A percentile compares a stretch with the other conserved stretches of the same genome.
These are phyloP conservation scores for Drosophila trapezifrons DNA, from an alignment of 1,140 invertebrate species.

Conservation along the genomic window DNA sequence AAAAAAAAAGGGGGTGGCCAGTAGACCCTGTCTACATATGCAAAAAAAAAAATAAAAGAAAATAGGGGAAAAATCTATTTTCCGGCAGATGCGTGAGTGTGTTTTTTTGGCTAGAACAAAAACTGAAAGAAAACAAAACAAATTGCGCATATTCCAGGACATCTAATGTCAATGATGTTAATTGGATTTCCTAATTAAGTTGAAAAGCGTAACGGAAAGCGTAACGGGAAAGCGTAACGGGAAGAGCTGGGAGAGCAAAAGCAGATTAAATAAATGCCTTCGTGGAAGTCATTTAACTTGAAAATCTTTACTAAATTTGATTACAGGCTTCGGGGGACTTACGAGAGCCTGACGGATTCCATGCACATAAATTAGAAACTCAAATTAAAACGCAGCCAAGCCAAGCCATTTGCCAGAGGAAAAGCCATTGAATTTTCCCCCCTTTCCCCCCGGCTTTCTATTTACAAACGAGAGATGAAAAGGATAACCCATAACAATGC, in stretches of 20 bases:
- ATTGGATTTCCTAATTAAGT: constrained; percentile 81
- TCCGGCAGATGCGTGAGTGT: constrained; percentile 42
- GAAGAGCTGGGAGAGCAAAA: neutral
- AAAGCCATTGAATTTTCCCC: constrained; percentile 5
- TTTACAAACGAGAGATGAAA: neutral
- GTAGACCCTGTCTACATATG: constrained; percentile 31
- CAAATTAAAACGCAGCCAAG: neutral
- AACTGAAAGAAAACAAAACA: constrained; percentile 56
- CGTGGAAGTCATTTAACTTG: constrained; percentile 3
- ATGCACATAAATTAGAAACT: constrained; percentile 7
- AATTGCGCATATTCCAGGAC: constrained; percentile 77
- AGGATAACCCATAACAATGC: constrained; percentile 10
- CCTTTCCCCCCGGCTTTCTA: neutral
- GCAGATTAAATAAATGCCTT: constrained; percentile 13
- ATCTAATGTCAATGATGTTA: constrained; percentile 80
- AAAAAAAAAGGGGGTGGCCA: constrained; percentile 23
- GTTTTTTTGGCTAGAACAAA: constrained; percentile 14
- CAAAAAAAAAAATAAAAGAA: constrained; percentile 9
- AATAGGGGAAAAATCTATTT: constrained; percentile 43
- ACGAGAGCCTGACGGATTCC: constrained; percentile 9
- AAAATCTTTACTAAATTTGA: neutral
- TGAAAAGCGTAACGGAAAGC: constrained; percentile 52
- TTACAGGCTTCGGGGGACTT: no score
- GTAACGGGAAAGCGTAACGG: neutral
- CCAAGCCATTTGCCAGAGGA: no score